phyloP scores from a whole-genome alignment of 1,140 invertebrate species.

The Macrostomum lignano region DNA sequence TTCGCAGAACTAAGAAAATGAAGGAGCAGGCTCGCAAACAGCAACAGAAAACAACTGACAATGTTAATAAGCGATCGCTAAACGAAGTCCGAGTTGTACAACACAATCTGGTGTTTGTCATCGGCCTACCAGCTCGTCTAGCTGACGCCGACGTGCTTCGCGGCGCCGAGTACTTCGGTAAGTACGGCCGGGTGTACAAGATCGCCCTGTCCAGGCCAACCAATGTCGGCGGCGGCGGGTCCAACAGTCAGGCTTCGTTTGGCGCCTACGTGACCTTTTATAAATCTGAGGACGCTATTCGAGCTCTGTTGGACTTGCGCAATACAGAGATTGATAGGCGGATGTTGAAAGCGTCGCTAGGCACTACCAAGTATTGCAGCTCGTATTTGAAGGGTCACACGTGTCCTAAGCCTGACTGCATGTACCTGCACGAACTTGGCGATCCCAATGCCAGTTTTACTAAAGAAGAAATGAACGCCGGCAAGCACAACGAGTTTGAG shows the following conservation, averaged over 20 bases:
- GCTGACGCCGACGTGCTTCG: slow-evolving; percentile 61
- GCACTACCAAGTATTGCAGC: slow-evolving; percentile 98
- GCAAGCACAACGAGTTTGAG: slow-evolving; percentile 20
- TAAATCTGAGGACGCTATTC: slow-evolving; percentile 61
- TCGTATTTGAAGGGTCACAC: slow-evolving; percentile 88
- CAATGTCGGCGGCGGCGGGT: too few relatives aligned
- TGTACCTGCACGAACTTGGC: slow-evolving; percentile 94
- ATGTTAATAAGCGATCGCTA: too few relatives aligned
- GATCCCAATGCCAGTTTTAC: slow-evolving; percentile 84
- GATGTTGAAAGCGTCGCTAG: slow-evolving; percentile 77
- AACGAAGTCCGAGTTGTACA: slow-evolving; percentile 58
- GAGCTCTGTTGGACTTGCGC: slow-evolving; percentile 82
- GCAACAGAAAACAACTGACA: too few relatives aligned
- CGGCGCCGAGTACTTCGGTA: slow-evolving; percentile 92
- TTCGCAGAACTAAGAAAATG: too few relatives aligned
- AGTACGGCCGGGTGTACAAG: slow-evolving; percentile 98
- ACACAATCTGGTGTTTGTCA: slow-evolving; percentile 94
- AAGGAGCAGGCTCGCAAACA: too few relatives aligned
- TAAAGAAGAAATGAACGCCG: slow-evolving; percentile 95
- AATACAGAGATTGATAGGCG: slow-evolving; percentile 76
- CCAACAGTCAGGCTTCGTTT: too few relatives aligned
- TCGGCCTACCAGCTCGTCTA: slow-evolving; percentile 68
- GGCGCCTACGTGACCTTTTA: slow-evolving; percentile 94
- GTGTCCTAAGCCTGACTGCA: slow-evolving; percentile 89
- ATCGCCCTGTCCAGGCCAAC: too few relatives aligned